Evolutionary conservation across 2,113 vertebrate genomes (phyloP).

Genomic region (Marcusenius ussheri): DNA sequence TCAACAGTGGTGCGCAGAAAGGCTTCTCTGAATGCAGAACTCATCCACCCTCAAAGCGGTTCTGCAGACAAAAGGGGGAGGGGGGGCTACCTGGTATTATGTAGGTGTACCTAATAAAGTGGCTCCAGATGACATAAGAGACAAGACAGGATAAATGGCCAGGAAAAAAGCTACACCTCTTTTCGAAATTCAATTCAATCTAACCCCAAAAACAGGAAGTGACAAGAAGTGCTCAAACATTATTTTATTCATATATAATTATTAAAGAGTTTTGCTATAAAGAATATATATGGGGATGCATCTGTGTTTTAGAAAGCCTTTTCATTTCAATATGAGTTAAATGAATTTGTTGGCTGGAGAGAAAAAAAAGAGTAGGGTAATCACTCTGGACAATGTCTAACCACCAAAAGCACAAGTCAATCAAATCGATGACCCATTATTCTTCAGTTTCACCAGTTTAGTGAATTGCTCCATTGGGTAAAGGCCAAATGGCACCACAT

Average conservation of each 20-base stretch:
- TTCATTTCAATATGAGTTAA: not conserved
- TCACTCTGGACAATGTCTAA: not conserved
- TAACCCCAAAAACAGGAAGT: not conserved
- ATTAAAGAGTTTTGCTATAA: not conserved
- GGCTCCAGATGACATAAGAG: not conserved
- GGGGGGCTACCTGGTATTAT: not conserved
- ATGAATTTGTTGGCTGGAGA: not conserved
- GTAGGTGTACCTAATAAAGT: not conserved
- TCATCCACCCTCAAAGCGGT: not conserved
- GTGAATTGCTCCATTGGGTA: not conserved
- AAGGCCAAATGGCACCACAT: not conserved
- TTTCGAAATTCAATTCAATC: not conserved
- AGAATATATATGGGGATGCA: not conserved
- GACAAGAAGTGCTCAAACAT: not conserved
- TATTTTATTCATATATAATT: not conserved
- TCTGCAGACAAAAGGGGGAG: not conserved
- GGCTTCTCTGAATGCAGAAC: not conserved
- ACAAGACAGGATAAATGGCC: not conserved
- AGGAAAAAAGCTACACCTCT: not conserved
- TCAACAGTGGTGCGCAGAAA: not conserved
- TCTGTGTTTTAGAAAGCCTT: not conserved
- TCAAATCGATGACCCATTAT: not conserved
- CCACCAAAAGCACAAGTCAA: not conserved
- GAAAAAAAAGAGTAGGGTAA: not conserved
- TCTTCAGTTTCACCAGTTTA: not conserved